These are phyloP conservation scores for Laticauda laticaudata DNA, from an alignment of 2,113 vertebrate species.

Conservation along the genomic window DNA sequence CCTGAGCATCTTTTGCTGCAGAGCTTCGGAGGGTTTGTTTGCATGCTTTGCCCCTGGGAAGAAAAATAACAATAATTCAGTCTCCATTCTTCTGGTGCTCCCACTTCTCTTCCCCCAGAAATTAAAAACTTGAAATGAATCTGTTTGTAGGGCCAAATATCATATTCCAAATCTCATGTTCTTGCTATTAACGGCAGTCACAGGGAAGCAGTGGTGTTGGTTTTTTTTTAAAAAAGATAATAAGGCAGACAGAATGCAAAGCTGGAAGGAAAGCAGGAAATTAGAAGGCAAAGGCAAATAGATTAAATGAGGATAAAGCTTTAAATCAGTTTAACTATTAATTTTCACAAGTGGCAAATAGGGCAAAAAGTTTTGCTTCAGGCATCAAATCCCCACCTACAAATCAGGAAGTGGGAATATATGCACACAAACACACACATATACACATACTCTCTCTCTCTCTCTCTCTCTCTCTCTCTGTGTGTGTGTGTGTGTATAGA, in stretches of 20 bases:
- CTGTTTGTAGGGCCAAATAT: background rate
- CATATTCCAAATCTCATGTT: background rate
- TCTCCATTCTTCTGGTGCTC: background rate
- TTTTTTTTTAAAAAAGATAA: background rate
- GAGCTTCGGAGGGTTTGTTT: background rate
- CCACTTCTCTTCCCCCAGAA: no score
- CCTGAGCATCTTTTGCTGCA: no score
- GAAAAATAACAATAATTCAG: background rate
- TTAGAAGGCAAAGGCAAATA: background rate
- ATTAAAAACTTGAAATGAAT: background rate
- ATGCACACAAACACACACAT: no score
- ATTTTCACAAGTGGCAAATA: slow-evolving; percentile 25
- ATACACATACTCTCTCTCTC: no score
- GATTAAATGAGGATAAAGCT: slow-evolving; percentile 7
- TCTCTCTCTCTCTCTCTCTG: background rate
- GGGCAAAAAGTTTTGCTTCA: background rate
- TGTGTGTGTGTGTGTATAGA: no score
- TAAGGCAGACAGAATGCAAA: background rate
- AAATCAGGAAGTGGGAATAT: background rate
- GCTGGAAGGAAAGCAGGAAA: slow-evolving; percentile 17
- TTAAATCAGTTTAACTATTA: slow-evolving; percentile 38
- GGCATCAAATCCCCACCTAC: slow-evolving; percentile 3
- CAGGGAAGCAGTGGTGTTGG: background rate
- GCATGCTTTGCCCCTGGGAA: background rate
- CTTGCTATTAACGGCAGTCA: background rate